Conservation (phyloP, 2,113 vertebrate species). For the Bufo bufo region DNA sequence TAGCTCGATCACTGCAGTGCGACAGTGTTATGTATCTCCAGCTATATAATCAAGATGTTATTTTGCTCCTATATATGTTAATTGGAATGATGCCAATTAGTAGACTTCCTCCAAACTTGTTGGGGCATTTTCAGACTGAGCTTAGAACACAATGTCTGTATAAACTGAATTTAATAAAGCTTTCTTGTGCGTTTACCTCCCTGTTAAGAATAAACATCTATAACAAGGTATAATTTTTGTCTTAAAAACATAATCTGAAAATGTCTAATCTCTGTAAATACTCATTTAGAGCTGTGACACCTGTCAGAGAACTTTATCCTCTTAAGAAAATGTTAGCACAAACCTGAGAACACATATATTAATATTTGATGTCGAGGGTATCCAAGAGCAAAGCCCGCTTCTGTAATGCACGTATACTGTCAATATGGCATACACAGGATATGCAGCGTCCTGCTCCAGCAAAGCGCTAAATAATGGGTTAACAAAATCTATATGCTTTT, state of each 20-base stretch:
- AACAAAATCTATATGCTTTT: no score
- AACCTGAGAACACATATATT: not conserved
- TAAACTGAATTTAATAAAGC: not conserved
- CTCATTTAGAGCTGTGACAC: constrained; percentile 20
- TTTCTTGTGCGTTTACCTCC: not conserved
- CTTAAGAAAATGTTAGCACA: not conserved
- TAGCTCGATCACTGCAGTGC: no score
- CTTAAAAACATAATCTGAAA: not conserved
- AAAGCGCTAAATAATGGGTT: no score
- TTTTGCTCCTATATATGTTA: no score
- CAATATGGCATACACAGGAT: not conserved
- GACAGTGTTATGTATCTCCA: no score
- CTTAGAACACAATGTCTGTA: not conserved
- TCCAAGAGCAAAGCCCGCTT: not conserved
- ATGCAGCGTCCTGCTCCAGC: not conserved
- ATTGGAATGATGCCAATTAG: no score
- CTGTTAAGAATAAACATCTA: not conserved
- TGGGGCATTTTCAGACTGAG: no score
- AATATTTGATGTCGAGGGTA: not conserved
- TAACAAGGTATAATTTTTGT: not conserved
- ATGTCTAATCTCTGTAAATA: constrained; percentile 11
- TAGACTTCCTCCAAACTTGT: no score
- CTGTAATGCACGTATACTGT: not conserved
- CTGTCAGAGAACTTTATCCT: not conserved
- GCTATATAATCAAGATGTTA: no score